Conservation (phyloP, 2,113 vertebrate species). For the Lamprologus ornatipinnis region DNA sequence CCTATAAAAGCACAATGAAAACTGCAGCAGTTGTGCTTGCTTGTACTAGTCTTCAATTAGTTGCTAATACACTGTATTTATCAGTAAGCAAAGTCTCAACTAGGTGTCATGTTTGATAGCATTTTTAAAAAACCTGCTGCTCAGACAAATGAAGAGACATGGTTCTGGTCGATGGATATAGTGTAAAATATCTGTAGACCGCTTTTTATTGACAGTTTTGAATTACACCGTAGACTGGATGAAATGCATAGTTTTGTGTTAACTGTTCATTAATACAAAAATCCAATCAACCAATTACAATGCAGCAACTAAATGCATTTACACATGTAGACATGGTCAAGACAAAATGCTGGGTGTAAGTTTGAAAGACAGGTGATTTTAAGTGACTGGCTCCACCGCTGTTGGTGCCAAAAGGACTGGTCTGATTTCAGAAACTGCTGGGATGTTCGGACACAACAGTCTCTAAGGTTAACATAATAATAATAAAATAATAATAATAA, state of each 20-base stretch:
- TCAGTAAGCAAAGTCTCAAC: neutral
- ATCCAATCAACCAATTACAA: neutral
- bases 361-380: neutral
- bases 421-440: neutral
- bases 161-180: neutral
- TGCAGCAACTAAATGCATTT: neutral
- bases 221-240: neutral
- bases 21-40: neutral
- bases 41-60: neutral
- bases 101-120: neutral
- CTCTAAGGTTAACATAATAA: neutral
- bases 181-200: neutral
- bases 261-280: neutral
- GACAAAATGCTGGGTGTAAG: neutral
- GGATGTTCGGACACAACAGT: neutral
- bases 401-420: neutral
- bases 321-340: neutral
- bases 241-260: neutral
- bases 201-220: neutral
- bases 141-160: neutral
- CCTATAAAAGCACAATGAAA: neutral
- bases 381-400: neutral
- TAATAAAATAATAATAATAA: neutral
- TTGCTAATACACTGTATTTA: neutral
- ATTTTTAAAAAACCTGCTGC: neutral